Evolutionary conservation across 2,888 invertebrate genomes (phyloP).

Genomic region (Choreutis nemorana): DNA sequence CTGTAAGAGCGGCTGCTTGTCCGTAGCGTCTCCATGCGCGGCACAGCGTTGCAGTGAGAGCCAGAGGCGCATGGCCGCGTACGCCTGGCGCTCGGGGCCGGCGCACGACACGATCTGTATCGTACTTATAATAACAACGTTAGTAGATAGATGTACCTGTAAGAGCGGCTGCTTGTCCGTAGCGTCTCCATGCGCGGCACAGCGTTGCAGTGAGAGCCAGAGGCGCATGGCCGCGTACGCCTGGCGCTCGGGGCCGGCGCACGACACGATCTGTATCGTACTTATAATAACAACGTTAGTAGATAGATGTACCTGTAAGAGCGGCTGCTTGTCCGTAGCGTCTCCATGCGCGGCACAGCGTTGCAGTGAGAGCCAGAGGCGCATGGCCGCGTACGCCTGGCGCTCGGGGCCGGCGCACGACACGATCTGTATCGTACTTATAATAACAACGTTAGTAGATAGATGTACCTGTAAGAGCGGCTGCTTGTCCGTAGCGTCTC

Average conservation of each 20-base stretch:
- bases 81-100: slow-evolving; percentile 82
- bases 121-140: too few relatives aligned
- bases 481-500: slow-evolving; percentile 74
- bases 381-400: slow-evolving; percentile 89
- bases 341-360: slow-evolving; percentile 65
- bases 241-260: slow-evolving; percentile 83
- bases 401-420: slow-evolving; percentile 84
- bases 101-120: slow-evolving; percentile 96
- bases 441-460: too few relatives aligned
- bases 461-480: slow-evolving; percentile 85
- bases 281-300: too few relatives aligned
- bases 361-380: slow-evolving; percentile 82
- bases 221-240: slow-evolving; percentile 90
- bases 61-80: slow-evolving; percentile 91
- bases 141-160: too few relatives aligned
- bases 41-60: slow-evolving; percentile 66
- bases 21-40: slow-evolving; percentile 70
- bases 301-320: slow-evolving; percentile 86
- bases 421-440: slow-evolving; percentile 95
- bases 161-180: slow-evolving; percentile 81
- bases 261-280: slow-evolving; percentile 95
- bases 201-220: slow-evolving; percentile 74
- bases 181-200: slow-evolving; percentile 67
- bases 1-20: slow-evolving; percentile 84
- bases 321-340: slow-evolving; percentile 77